Percentiles rank a stretch among this genome's conserved stretches.
Conservation (phyloP, 2,888 invertebrate genomes). For the Melikaiella ostensackeni region DNA sequence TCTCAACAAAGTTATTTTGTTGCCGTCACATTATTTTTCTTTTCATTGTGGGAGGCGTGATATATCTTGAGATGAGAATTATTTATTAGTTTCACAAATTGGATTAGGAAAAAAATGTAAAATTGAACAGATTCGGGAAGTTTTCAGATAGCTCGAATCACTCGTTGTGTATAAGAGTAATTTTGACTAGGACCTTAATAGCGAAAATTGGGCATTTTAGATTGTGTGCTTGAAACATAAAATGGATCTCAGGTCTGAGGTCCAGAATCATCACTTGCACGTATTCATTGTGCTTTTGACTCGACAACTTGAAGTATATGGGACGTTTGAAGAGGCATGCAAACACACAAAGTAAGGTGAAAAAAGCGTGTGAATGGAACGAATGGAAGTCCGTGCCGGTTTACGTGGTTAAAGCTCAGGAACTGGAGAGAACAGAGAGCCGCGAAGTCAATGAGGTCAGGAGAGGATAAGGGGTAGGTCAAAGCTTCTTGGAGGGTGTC, state of each 20-base stretch:
- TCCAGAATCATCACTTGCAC: conserved; percentile 21
- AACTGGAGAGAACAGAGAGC: conserved; percentile 50
- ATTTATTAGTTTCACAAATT: too few species aligned
- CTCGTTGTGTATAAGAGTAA: too few species aligned
- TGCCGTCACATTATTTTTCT: too few species aligned
- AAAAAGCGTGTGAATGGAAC: conserved; percentile 38
- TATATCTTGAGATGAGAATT: too few species aligned
- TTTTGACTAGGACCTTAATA: neutral
- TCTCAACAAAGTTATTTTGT: too few species aligned
- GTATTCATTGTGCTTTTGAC: conserved; percentile 33
- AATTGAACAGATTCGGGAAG: too few species aligned
- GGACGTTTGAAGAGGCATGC: conserved; percentile 33
- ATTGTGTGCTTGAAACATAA: neutral
- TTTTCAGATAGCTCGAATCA: too few species aligned
- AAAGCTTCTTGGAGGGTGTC: conserved; percentile 62
- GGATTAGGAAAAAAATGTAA: too few species aligned
- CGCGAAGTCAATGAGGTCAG: conserved; percentile 37
- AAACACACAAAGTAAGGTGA: conserved; percentile 32
- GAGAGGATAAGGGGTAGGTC: conserved; percentile 52
- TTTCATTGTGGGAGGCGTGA: too few species aligned
- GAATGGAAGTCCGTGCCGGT: conserved; percentile 4
- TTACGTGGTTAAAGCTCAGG: conserved; percentile 35
- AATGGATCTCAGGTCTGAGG: conserved; percentile 2
- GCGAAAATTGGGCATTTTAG: neutral
- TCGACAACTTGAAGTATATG: conserved; percentile 29